Percentiles rank a stretch among this genome's conserved stretches.
Conservation (phyloP, 2,797 vertebrate genomes). For the Buceros bicornis region DNA sequence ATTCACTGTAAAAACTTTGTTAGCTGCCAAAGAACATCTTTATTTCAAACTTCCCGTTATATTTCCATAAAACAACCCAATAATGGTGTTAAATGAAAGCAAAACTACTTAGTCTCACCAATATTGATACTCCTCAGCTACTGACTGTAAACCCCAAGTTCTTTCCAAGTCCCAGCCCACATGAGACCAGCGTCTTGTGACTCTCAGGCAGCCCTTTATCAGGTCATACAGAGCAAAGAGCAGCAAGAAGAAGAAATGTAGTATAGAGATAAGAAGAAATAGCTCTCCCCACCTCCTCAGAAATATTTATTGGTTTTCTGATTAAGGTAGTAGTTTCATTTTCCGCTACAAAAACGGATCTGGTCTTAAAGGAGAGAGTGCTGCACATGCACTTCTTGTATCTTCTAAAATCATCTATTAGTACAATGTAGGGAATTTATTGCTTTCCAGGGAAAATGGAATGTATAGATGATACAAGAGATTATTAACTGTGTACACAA, state of each 20-base stretch:
- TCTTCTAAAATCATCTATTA: background rate
- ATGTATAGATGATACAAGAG: background rate
- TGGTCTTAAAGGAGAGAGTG: background rate
- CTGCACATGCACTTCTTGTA: background rate
- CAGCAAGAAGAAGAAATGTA: background rate
- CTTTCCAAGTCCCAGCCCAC: background rate
- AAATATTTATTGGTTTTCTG: background rate
- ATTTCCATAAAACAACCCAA: background rate
- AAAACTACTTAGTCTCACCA: background rate
- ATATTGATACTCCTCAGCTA: background rate
- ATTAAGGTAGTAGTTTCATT: background rate
- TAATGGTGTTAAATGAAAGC: background rate
- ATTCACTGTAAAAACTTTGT: background rate
- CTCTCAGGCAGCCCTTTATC: conserved; percentile 25
- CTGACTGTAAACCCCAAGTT: background rate
- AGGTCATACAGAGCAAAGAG: background rate
- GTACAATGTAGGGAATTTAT: background rate
- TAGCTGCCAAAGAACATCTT: background rate
- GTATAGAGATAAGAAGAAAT: background rate
- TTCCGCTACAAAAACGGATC: background rate
- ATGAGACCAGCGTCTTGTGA: background rate
- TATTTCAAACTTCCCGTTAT: background rate
- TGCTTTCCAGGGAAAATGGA: background rate
- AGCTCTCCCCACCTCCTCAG: background rate
- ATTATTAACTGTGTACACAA: background rate